A percentile compares a stretch with the other conserved stretches of the same genome.
Evolutionary conservation across 1,140 invertebrate species (phyloP).

Genomic region (Plodia interpunctella): DNA sequence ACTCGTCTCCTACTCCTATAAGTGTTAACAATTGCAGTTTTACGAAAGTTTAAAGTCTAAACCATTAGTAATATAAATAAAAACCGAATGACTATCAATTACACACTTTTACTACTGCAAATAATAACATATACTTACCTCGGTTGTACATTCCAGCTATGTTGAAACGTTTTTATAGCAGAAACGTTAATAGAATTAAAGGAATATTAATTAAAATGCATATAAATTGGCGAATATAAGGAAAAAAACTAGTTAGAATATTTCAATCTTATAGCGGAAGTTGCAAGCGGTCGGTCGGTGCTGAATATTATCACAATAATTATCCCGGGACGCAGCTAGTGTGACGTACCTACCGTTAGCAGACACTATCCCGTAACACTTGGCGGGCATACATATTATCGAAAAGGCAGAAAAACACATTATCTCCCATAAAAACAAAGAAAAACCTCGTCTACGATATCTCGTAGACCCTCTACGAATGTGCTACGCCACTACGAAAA

Average conservation of each 20-base stretch:
- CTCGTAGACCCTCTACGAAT: conserved; percentile 58
- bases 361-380: background rate
- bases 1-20: background rate
- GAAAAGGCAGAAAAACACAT: background rate
- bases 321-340: background rate
- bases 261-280: background rate
- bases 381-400: no score
- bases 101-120: no score
- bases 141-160: no score
- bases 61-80: no score
- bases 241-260: background rate
- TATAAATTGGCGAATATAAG: background rate
- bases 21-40: background rate
- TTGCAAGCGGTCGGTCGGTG: background rate
- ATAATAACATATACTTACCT: no score
- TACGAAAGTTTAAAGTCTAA: background rate
- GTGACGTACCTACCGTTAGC: background rate
- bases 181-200: background rate
- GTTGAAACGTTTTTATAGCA: background rate
- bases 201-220: background rate
- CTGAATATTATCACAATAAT: background rate
- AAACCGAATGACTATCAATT: no score
- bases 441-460: conserved; percentile 34
- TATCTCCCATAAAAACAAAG: background rate
- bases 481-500: background rate